Percentiles rank a stretch among this genome's conserved stretches.
Conservation (phyloP, 2,797 vertebrate species). For the Neostethus bicornis region DNA sequence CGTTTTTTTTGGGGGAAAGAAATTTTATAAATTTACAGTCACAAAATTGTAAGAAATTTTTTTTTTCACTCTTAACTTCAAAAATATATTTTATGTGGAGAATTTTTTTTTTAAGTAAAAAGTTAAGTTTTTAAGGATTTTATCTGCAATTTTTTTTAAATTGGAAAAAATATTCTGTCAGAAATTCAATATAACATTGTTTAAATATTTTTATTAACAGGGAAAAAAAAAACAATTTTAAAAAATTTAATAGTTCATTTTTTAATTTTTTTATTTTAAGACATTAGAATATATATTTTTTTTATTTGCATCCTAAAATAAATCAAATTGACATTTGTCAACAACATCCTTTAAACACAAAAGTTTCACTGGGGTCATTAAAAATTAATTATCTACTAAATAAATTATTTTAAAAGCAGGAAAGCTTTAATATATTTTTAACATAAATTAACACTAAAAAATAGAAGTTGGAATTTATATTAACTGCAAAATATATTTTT, state of each 20-base stretch:
- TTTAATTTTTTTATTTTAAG: not conserved
- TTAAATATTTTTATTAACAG: no score
- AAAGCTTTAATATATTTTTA: constrained; percentile 37
- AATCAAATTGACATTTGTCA: constrained; percentile 44
- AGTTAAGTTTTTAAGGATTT: no score
- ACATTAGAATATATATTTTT: no score
- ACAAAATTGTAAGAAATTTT: constrained; percentile 24
- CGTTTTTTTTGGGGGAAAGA: constrained; percentile 6
- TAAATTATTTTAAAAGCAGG: constrained; percentile 29
- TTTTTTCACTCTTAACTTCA: no score
- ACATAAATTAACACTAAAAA: constrained; percentile 25
- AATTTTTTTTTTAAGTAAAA: no score
- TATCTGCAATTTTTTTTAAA: no score
- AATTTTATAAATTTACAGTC: constrained; percentile 1
- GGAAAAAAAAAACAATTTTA: no score
- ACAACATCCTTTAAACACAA: constrained; percentile 56
- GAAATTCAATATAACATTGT: no score
- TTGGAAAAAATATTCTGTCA: no score
- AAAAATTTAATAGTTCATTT: no score
- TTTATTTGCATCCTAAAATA: constrained; percentile 30
- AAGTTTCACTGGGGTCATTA: constrained; percentile 54
- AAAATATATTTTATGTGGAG: no score
- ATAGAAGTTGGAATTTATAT: not conserved
- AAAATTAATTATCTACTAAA: constrained; percentile 70
- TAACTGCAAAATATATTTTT: not conserved